Conservation (phyloP, 2,888 invertebrate genomes). For the Eutolmus rufibarbis region DNA sequence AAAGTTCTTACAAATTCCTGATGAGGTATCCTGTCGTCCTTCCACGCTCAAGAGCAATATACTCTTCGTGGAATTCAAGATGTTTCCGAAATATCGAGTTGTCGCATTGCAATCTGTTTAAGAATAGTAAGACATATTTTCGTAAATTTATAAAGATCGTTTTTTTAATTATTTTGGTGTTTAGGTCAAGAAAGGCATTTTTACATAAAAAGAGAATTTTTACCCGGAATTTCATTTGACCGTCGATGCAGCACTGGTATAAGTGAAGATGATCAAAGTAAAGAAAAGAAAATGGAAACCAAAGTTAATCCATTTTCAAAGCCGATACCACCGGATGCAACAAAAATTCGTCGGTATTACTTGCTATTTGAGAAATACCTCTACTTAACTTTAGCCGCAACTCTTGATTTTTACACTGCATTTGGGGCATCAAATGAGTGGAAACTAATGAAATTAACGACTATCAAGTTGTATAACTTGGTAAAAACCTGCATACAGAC, state of each 20-base stretch:
- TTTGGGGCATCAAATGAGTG: constrained; percentile 38
- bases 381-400: neutral
- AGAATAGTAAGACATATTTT: neutral
- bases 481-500: neutral
- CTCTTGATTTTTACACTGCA: neutral
- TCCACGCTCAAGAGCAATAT: neutral
- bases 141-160: neutral
- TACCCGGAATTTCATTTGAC: neutral
- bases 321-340: neutral
- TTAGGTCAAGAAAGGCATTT: neutral
- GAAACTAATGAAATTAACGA: neutral
- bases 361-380: neutral
- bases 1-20: neutral
- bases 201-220: neutral
- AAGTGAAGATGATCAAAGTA: neutral
- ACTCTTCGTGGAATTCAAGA: neutral
- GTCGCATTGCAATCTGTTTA: neutral
- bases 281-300: neutral
- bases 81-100: neutral
- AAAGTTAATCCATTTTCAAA: neutral
- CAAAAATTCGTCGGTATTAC: neutral
- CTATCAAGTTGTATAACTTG: neutral
- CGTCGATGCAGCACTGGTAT: neutral
- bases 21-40: neutral
- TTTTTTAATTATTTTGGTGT: neutral